A percentile compares a stretch with the other conserved stretches of the same genome.
phyloP scores from a whole-genome alignment of 1,140 invertebrate genomes.

The Triops cancriformis region DNA sequence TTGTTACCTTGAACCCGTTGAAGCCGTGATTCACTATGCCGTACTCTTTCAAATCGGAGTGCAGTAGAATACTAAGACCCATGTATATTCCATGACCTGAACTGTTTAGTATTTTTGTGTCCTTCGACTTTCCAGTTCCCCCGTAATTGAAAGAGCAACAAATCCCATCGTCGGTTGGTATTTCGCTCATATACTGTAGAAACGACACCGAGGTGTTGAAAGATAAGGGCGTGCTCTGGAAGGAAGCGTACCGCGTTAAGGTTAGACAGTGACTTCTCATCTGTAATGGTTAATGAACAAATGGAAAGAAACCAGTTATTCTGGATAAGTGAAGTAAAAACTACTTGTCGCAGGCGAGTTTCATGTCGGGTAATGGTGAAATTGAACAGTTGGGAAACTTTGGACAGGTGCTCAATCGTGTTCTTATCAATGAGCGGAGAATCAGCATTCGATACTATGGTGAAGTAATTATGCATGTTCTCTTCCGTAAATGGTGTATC shows the following conservation, averaged over 20 bases:
- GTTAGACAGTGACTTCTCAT: neutral
- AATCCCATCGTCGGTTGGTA: neutral
- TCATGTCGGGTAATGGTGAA: neutral
- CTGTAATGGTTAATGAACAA: neutral
- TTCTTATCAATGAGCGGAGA: neutral
- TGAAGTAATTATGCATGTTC: neutral
- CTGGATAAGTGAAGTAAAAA: neutral
- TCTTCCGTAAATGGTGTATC: neutral
- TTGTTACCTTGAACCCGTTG: neutral
- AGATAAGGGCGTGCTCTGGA: neutral
- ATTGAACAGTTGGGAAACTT: neutral
- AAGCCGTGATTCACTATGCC: neutral
- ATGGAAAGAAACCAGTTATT: no score
- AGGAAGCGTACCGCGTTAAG: neutral
- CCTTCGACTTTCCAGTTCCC: neutral
- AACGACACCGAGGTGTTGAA: neutral
- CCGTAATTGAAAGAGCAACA: slow-evolving; percentile 2
- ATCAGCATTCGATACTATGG: neutral
- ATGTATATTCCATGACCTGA: neutral
- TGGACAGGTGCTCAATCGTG: neutral
- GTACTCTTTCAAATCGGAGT: neutral
- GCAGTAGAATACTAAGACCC: neutral
- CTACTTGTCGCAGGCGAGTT: neutral
- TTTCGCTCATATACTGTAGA: neutral
- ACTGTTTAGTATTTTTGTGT: neutral